Percentiles rank a stretch among this genome's conserved stretches.
Conservation (phyloP, 2,888 invertebrate genomes). For the Lomographa bimaculata region DNA sequence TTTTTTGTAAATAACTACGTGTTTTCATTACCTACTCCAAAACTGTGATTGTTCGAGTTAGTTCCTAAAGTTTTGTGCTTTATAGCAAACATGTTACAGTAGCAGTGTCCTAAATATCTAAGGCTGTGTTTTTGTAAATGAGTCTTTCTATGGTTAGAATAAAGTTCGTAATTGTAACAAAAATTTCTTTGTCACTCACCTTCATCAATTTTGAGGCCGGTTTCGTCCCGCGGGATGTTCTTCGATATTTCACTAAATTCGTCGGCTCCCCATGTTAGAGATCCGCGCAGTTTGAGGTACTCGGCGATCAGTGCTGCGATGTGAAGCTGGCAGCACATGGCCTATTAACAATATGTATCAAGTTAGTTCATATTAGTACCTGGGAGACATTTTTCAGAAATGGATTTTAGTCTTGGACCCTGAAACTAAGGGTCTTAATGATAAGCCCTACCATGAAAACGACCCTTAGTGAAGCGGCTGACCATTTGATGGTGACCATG, state of each 20-base stretch:
- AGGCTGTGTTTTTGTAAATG: conserved; percentile 53
- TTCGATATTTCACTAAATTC: conserved; percentile 92
- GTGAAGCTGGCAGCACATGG: conserved; percentile 97
- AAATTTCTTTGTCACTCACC: conserved; percentile 71
- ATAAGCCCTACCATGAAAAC: no score
- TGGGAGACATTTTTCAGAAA: no score
- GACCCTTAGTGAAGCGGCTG: no score
- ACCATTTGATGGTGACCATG: no score
- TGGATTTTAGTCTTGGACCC: no score
- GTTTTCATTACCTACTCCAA: conserved; percentile 8
- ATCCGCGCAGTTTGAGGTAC: conserved; percentile 90
- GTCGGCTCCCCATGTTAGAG: conserved; percentile 93
- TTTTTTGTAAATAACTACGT: no score
- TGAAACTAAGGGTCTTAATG: no score
- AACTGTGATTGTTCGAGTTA: not conserved
- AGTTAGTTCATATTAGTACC: no score
- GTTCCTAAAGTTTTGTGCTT: conserved; percentile 11
- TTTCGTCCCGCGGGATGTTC: conserved; percentile 94
- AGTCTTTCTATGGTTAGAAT: conserved; percentile 38
- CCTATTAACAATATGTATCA: no score
- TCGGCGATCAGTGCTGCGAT: conserved; percentile 98
- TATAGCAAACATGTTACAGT: not conserved
- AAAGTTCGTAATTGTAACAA: conserved; percentile 39
- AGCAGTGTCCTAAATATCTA: conserved; percentile 36
- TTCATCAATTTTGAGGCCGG: conserved; percentile 91